Evolutionary conservation across 2,113 vertebrate species (phyloP).

Genomic region (Amphilophus citrinellus): DNA sequence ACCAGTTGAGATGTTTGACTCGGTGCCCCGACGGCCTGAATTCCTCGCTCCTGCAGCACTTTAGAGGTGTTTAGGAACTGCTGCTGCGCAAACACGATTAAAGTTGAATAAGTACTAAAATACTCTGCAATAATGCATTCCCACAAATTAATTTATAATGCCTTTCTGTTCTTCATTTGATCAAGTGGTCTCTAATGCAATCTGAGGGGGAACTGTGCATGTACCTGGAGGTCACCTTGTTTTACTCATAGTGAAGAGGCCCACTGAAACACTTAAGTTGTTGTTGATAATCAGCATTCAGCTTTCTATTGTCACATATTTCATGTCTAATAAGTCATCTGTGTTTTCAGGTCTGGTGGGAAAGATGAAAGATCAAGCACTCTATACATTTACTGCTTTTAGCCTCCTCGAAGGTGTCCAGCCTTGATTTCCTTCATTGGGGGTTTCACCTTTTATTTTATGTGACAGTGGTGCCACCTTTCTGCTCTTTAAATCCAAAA

Average conservation of each 20-base stretch:
- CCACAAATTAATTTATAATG: conserved; percentile 38
- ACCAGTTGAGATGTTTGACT: conserved; percentile 65
- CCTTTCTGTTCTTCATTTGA: neutral
- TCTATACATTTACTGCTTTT: neutral
- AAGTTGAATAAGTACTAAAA: conserved; percentile 52
- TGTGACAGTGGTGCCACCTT: fast-evolving
- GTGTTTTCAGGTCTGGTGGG: neutral
- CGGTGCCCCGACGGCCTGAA: conserved; percentile 54
- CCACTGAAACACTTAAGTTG: neutral
- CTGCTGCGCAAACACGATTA: conserved; percentile 35
- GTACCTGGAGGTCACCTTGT: neutral
- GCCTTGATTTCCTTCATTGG: no score
- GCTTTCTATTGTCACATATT: neutral
- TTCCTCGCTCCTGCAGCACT: conserved; percentile 13
- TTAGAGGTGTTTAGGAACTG: neutral
- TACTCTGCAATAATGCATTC: conserved; percentile 40
- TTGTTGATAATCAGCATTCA: neutral
- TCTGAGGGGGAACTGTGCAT: neutral
- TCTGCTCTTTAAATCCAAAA: neutral
- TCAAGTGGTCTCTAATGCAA: neutral
- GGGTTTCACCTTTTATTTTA: neutral
- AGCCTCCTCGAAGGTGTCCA: no score
- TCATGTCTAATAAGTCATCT: neutral
- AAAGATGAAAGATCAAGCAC: neutral
- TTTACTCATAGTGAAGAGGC: neutral